phyloP scores from a whole-genome alignment of 2,113 vertebrate species.

The Thermophis baileyi region DNA sequence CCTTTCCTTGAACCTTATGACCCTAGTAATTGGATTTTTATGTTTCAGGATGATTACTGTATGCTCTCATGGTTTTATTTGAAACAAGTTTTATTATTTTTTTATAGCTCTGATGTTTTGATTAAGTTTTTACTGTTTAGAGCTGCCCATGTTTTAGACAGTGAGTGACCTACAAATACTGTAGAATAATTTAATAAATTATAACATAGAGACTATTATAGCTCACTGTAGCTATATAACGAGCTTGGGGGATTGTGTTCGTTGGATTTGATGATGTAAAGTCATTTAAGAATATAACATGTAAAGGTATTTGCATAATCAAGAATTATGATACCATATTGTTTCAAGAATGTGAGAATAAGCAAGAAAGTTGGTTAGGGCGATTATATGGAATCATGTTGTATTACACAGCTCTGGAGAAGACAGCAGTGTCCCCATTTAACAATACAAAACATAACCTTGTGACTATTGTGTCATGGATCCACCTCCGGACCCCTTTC shows the following conservation, averaged over 20 bases:
- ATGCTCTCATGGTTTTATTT: neutral
- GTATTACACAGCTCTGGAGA: neutral
- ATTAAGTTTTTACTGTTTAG: neutral
- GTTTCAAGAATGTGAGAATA: neutral
- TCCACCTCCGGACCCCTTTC: too few relatives aligned
- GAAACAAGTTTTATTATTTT: neutral
- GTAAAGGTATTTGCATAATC: neutral
- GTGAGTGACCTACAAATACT: neutral
- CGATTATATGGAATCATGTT: neutral
- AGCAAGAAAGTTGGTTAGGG: neutral
- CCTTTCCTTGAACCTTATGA: neutral
- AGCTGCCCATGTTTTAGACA: neutral
- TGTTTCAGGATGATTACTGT: neutral
- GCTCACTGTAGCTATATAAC: neutral
- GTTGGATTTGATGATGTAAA: neutral
- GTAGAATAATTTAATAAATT: neutral
- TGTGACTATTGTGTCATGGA: neutral
- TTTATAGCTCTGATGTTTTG: neutral
- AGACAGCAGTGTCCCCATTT: neutral
- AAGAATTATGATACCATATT: neutral
- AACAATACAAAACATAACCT: neutral
- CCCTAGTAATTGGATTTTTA: neutral
- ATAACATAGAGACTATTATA: neutral
- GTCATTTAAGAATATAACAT: neutral
- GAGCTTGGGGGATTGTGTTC: neutral